These are phyloP conservation scores for Gambelia wislizenii DNA, from an alignment of 2,797 vertebrate species.

Conservation along the genomic window DNA sequence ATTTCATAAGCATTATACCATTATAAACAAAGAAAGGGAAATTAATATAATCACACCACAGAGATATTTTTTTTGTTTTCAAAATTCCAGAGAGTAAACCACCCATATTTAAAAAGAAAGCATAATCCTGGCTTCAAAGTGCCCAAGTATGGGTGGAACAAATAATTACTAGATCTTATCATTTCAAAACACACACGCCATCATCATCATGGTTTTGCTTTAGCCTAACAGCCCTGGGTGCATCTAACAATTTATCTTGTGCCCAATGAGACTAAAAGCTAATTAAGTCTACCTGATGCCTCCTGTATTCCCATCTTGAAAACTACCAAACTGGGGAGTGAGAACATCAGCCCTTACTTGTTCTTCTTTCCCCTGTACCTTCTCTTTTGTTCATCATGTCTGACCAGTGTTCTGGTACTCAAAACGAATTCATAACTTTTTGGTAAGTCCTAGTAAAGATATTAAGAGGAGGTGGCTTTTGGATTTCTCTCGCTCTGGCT, in stretches of 20 bases:
- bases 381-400: background rate
- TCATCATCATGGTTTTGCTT: background rate
- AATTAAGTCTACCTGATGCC: background rate
- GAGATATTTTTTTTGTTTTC: no score
- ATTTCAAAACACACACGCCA: background rate
- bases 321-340: background rate
- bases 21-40: background rate
- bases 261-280: background rate
- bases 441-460: no score
- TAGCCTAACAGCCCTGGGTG: background rate
- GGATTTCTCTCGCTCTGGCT: no score
- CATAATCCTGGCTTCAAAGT: background rate
- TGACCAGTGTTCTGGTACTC: background rate
- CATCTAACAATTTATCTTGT: background rate
- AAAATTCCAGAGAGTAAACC: background rate
- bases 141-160: background rate
- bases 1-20: background rate
- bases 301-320: background rate
- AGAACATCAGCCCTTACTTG: background rate
- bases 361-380: background rate
- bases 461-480: background rate
- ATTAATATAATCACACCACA: background rate
- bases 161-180: background rate
- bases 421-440: background rate
- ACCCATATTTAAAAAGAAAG: background rate